A percentile compares a stretch with the other conserved stretches of the same genome.
Conservation (phyloP, 2,113 vertebrate genomes). For the Oceanodroma tethys region DNA sequence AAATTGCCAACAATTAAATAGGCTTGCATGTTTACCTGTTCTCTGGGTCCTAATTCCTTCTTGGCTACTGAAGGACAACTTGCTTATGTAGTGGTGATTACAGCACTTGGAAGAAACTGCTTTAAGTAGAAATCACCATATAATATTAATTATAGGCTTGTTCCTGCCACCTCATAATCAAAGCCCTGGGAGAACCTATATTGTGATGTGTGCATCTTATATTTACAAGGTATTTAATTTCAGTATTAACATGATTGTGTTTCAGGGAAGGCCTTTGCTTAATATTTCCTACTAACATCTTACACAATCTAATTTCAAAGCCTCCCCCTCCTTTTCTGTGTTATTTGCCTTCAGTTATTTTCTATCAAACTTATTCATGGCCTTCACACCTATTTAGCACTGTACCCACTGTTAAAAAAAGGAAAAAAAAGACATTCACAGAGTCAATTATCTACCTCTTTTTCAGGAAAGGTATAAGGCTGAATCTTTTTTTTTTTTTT, state of each 20-base stretch:
- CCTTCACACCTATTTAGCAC: background rate
- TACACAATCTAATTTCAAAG: background rate
- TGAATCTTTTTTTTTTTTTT: background rate
- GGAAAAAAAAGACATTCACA: background rate
- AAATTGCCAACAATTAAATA: background rate
- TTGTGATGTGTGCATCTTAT: background rate
- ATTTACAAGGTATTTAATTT: conserved; percentile 26
- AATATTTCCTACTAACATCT: background rate
- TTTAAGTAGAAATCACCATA: background rate
- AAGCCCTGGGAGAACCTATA: background rate
- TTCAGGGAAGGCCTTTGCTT: background rate
- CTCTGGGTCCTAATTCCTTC: background rate
- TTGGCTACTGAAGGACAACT: background rate
- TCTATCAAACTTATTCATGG: background rate
- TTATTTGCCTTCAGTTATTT: background rate
- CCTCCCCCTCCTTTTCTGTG: background rate
- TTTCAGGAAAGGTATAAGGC: background rate
- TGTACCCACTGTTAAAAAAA: background rate
- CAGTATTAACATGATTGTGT: background rate
- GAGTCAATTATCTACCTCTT: background rate
- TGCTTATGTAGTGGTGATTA: background rate
- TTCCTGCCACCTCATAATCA: background rate
- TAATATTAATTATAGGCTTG: conserved; percentile 6
- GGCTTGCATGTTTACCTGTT: background rate
- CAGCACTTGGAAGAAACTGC: background rate